Conservation (phyloP, 2,113 vertebrate species). For the Mormyrus lacerda region DNA sequence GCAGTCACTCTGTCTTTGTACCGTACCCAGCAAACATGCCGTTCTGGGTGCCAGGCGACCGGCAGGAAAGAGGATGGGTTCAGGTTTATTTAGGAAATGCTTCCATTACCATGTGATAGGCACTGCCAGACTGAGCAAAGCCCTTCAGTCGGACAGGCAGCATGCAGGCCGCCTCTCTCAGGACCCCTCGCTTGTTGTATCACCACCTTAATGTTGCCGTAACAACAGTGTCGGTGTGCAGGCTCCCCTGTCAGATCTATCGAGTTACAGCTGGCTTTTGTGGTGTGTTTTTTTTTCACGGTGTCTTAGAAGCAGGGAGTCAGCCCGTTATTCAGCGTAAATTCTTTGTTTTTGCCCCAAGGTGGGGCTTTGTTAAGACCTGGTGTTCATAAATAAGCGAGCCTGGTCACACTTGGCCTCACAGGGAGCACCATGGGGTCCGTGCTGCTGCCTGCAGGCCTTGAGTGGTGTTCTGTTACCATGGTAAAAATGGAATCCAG, state of each 20-base stretch:
- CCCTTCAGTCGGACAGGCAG: neutral
- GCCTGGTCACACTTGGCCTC: neutral
- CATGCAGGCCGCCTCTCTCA: neutral
- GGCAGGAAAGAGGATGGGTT: neutral
- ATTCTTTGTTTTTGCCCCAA: neutral
- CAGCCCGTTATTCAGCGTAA: neutral
- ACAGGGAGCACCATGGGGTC: conserved; percentile 2
- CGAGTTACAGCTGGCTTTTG: neutral
- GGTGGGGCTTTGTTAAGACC: neutral
- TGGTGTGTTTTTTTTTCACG: neutral
- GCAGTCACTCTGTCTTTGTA: neutral
- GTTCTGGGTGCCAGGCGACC: neutral
- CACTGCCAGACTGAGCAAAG: neutral
- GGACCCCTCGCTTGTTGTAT: neutral
- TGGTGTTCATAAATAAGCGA: conserved; percentile 7
- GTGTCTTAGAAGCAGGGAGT: neutral
- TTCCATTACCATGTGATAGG: neutral
- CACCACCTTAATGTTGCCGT: neutral
- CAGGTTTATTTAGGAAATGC: neutral
- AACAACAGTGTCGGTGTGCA: neutral
- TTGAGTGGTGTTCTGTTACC: conserved; percentile 61
- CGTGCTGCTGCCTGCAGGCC: conserved; percentile 40
- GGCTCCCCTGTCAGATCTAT: neutral
- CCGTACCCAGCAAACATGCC: neutral
- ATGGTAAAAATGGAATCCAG: conserved; percentile 65